Evolutionary conservation across 2,113 vertebrate genomes (phyloP), one percentile per base, ranked within the genome.

Genomic region (Elachura formosa): DNA sequence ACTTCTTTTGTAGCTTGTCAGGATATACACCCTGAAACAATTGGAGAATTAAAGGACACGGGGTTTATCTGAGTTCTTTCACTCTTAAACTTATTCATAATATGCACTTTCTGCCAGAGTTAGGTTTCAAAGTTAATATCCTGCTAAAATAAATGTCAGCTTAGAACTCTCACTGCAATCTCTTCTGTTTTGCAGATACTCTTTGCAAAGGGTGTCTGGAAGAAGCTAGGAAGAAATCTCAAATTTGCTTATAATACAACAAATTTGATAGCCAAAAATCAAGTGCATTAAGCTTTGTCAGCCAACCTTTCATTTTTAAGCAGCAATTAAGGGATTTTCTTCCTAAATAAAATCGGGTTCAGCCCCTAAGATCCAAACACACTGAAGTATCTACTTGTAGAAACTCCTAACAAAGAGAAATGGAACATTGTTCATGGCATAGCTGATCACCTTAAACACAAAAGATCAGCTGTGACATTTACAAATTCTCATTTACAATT

Each of bases 361-460:
- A 54, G 55, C 40, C 45, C 12, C 26, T 18, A 51, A 38, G 9
- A 72, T 21, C 40, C 67, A 79, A 85, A 59, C 10, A 67, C 14
- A 62, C 5, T 19, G 20, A 23, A 90, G 11, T 12, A 81, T 3
- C 15, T 51, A 13, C 16, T 46, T 46, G 33, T 7, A 66, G 41
- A 14, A 55, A 29, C 12, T 51, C 40, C 31, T 54, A 58, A 38
- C 2, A 4, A 73, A 46, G 19, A 51, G 16, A 25, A 84, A 61
- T 0, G 0, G 12, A 80, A 34, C 18, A 14, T 3, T 31, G 71
- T 3, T 41, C 16, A 4, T 6, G 23, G 34, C 25, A 48, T 0
- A 75, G 62, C 7, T 63, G 3, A n/a, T 46, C 26, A 64, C 51
- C 43, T 59, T 51, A 36, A 3, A 19, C 1, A 45, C 5, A 20